Percentiles rank a stretch among this genome's conserved stretches.
Evolutionary conservation across 2,797 vertebrate genomes (phyloP).

Genomic region (Monodelphis domestica): DNA sequence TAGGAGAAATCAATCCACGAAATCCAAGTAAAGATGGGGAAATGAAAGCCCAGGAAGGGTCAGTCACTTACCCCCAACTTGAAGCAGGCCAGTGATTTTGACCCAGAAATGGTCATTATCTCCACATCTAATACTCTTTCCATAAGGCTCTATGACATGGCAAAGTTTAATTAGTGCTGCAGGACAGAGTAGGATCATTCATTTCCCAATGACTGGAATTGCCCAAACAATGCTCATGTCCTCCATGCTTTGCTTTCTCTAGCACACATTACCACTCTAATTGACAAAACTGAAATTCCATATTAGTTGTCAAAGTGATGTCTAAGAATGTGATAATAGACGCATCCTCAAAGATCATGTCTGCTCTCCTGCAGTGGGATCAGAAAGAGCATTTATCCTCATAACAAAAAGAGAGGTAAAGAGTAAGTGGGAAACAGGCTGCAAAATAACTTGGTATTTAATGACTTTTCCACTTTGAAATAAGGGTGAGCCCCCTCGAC

Average conservation of each 20-base stretch:
- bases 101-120: not conserved
- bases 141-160: not conserved
- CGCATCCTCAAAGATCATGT: not conserved
- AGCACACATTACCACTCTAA: not conserved
- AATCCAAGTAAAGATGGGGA: not conserved
- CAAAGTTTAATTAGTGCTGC: not conserved
- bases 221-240: not conserved
- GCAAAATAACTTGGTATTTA: not conserved
- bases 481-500: not conserved
- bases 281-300: not conserved
- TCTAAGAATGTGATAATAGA: not conserved
- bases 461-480: not conserved
- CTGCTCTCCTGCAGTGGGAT: not conserved
- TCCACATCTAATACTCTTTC: not conserved
- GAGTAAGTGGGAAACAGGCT: not conserved
- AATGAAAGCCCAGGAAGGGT: not conserved
- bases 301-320: not conserved
- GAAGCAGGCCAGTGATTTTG: not conserved
- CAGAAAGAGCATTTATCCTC: not conserved
- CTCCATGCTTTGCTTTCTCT: not conserved
- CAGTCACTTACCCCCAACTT: not conserved
- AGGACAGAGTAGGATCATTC: not conserved
- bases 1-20: not conserved
- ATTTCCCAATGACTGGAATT: not conserved
- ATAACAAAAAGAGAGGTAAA: not conserved